Evolutionary conservation across 2,888 invertebrate genomes (phyloP).

Genomic region (Polietes domitor): DNA sequence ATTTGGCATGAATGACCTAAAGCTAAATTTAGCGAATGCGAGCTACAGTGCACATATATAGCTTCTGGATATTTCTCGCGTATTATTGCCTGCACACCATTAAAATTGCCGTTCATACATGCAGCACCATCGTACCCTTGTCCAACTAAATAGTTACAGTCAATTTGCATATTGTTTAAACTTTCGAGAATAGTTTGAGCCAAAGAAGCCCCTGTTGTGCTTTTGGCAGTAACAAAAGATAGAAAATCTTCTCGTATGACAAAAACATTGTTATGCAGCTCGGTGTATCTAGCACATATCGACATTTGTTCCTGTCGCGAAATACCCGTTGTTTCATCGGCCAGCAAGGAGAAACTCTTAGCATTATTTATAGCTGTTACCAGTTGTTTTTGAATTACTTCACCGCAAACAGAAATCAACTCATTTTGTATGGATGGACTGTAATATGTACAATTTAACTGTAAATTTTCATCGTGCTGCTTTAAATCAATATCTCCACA

Average conservation of each 20-base stretch:
- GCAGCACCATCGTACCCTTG: slow-evolving; percentile 28
- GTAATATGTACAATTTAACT: slow-evolving; percentile 29
- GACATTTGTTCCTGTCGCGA: slow-evolving; percentile 52
- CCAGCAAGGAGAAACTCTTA: slow-evolving; percentile 17
- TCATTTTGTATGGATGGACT: slow-evolving; percentile 36
- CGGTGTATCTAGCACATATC: slow-evolving; percentile 4
- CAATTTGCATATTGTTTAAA: background rate
- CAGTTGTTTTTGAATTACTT: slow-evolving; percentile 29
- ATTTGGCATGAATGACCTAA: background rate
- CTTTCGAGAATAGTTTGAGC: background rate
- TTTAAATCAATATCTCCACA: background rate
- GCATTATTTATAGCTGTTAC: slow-evolving; percentile 6
- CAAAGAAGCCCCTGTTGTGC: background rate
- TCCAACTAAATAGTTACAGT: background rate
- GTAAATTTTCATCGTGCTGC: slow-evolving; percentile 30
- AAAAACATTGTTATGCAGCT: background rate
- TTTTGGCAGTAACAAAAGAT: background rate
- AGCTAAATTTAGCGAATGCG: background rate
- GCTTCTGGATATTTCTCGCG: background rate
- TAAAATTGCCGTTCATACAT: slow-evolving; percentile 15
- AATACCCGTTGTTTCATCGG: slow-evolving; percentile 48
- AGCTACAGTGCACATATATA: slow-evolving; percentile 9
- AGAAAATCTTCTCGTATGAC: background rate
- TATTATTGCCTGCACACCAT: slow-evolving; percentile 10
- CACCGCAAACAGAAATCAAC: slow-evolving; percentile 27